A percentile compares a stretch with the other conserved stretches of the same genome.
Conservation (phyloP, 64 coral and sea anemone genomes). For the Astreopora myriophthalma region DNA sequence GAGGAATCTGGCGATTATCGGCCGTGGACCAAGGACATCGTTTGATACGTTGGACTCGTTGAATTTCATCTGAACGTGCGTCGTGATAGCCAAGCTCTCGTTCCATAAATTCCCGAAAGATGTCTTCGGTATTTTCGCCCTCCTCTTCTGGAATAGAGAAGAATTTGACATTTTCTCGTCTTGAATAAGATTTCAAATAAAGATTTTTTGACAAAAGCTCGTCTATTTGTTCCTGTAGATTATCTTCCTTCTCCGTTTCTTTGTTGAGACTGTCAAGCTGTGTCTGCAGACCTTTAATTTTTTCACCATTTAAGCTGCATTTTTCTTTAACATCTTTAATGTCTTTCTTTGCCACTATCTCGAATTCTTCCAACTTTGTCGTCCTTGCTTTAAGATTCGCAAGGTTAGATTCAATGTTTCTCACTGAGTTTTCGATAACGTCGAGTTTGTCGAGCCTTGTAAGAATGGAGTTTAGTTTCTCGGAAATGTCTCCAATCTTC, state of each 20-base stretch:
- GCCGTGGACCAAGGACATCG: not conserved
- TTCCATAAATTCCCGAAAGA: not conserved
- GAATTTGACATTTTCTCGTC: slow-evolving; percentile 37
- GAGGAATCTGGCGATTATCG: slow-evolving; percentile 1
- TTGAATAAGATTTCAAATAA: not conserved
- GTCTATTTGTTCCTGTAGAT: not conserved
- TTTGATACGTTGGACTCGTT: not conserved
- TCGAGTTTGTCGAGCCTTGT: not conserved
- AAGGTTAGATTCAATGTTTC: not conserved
- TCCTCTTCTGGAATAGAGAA: not conserved
- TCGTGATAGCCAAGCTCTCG: not conserved
- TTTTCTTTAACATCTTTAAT: not conserved
- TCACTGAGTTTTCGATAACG: not conserved
- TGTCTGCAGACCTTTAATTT: not conserved
- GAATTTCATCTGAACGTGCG: not conserved
- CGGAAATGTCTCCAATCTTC: not conserved
- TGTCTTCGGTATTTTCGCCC: slow-evolving; percentile 7
- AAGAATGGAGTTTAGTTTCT: not conserved
- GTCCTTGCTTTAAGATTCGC: not conserved
- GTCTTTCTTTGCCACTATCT: not conserved
- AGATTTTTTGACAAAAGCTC: slow-evolving; percentile 25
- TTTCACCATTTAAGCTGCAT: not conserved
- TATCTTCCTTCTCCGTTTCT: not conserved
- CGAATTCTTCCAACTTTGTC: not conserved
- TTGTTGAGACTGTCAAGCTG: not conserved